Evolutionary conservation across 2,888 invertebrate genomes (phyloP).

Genomic region (Pseudanteris insignis): DNA sequence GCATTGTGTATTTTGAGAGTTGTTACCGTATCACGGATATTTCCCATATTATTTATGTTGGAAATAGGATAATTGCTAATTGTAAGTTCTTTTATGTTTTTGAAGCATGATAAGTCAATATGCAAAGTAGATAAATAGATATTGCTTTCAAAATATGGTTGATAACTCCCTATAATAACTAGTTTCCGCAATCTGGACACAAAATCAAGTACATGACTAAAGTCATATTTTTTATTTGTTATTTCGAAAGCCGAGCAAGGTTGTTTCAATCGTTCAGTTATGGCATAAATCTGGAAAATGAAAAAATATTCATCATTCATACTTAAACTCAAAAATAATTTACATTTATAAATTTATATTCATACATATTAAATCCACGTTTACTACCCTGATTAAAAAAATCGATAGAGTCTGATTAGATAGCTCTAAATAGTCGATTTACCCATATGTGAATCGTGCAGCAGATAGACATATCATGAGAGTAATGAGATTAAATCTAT

Average conservation of each 20-base stretch:
- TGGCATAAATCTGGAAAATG: conserved; percentile 82
- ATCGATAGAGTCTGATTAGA: no score
- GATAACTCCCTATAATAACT: conserved; percentile 74
- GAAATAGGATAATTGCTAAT: conserved; percentile 76
- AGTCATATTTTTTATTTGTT: conserved; percentile 83
- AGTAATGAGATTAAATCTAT: no score
- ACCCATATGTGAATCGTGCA: no score
- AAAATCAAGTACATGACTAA: conserved; percentile 91
- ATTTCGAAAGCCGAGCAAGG: conserved; percentile 85
- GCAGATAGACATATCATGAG: no score
- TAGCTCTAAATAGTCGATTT: no score
- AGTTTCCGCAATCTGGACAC: conserved; percentile 79
- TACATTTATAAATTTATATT: no score
- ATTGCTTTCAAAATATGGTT: conserved; percentile 82
- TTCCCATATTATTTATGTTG: conserved; percentile 72
- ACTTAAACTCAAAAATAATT: no score
- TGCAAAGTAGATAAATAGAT: conserved; percentile 81
- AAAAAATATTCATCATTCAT: no score
- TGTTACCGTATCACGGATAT: conserved; percentile 73
- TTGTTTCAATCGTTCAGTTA: conserved; percentile 86
- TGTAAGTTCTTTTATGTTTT: conserved; percentile 76
- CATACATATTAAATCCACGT: no score
- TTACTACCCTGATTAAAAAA: no score
- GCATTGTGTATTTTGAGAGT: conserved; percentile 75
- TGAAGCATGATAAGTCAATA: conserved; percentile 87